phyloP scores from a whole-genome alignment of 2,888 invertebrate genomes.

The Trissolcus japonicus region DNA sequence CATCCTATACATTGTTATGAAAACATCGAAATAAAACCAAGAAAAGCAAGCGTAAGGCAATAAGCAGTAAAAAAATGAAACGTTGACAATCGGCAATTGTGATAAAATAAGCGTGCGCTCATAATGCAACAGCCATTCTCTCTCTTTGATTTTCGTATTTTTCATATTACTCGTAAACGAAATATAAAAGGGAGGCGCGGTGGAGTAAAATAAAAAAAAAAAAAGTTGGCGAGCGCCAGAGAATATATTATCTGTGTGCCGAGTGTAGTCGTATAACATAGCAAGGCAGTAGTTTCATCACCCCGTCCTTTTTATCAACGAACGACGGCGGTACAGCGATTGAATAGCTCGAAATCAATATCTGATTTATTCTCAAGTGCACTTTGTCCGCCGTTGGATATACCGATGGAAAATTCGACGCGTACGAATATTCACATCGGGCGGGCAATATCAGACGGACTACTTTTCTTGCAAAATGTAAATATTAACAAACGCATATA shows the following conservation, averaged over 20 bases:
- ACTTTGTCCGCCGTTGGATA: constrained; percentile 56
- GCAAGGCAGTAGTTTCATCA: constrained; percentile 55
- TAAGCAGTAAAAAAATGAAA: constrained; percentile 47
- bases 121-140: constrained; percentile 44
- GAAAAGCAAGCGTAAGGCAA: constrained; percentile 14
- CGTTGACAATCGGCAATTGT: constrained; percentile 15
- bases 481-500: constrained; percentile 58
- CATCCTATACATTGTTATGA: constrained; percentile 11
- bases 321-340: constrained; percentile 59
- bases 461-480: constrained; percentile 54
- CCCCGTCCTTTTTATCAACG: constrained; percentile 56
- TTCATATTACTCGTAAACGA: constrained; percentile 40
- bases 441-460: constrained; percentile 56
- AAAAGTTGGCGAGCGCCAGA: constrained; percentile 26
- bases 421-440: constrained; percentile 57
- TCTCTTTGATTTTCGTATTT: constrained; percentile 49
- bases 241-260: constrained; percentile 52
- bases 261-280: constrained; percentile 48
- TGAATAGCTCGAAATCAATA: constrained; percentile 65
- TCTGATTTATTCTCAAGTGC: constrained; percentile 65
- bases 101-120: constrained; percentile 19
- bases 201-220: constrained; percentile 3
- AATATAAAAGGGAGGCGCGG: constrained; percentile 24
- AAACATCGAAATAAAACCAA: constrained; percentile 13
- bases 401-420: constrained; percentile 53